Evolutionary conservation across 2,888 invertebrate species (phyloP).

Genomic region (Aproaerema taeniolella): DNA sequence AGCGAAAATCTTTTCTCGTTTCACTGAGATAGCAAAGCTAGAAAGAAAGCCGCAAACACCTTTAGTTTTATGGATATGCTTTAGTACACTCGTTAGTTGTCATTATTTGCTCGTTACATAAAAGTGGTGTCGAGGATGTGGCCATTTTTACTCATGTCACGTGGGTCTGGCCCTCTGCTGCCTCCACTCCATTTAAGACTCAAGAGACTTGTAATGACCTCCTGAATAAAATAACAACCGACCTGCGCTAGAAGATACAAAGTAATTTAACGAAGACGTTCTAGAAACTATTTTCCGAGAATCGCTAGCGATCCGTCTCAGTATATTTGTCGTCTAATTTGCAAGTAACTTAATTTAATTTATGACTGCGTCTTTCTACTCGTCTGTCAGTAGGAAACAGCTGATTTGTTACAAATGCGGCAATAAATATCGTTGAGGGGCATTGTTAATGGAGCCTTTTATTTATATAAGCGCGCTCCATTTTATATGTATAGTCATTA

Average conservation of each 20-base stretch:
- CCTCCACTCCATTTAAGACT: conserved; percentile 33
- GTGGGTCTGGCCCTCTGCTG: conserved; percentile 31
- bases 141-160: conserved; percentile 32
- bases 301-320: conserved; percentile 4
- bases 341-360: background rate
- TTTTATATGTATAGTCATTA: conserved; percentile 46
- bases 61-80: too few species aligned
- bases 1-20: too few species aligned
- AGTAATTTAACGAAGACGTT: background rate
- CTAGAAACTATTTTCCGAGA: background rate
- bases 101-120: background rate
- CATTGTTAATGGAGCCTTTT: conserved; percentile 5
- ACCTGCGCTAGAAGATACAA: background rate
- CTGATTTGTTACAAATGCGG: conserved; percentile 3
- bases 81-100: too few species aligned
- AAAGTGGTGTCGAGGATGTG: conserved; percentile 2
- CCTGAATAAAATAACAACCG: conserved; percentile 35
- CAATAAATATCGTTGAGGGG: background rate
- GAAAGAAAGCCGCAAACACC: too few species aligned
- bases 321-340: conserved; percentile 3
- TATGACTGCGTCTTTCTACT: conserved; percentile 1
- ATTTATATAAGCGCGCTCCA: conserved; percentile 4
- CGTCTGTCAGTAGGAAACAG: background rate
- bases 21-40: too few species aligned
- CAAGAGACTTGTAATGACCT: conserved; percentile 29